phyloP scores from a whole-genome alignment of 2,113 vertebrate species.

The Cnemophilus loriae region DNA sequence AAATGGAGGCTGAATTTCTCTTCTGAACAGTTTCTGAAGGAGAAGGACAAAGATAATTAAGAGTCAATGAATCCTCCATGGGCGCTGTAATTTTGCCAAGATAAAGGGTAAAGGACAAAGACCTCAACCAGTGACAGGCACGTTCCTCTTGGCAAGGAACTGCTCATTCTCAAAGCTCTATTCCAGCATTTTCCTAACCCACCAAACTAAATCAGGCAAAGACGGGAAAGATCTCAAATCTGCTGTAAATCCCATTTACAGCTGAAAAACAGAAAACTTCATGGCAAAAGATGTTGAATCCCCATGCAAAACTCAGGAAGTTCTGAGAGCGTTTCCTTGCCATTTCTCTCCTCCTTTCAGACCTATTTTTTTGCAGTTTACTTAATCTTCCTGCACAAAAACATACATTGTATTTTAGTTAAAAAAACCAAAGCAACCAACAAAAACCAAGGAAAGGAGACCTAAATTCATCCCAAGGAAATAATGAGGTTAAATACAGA shows the following conservation, averaged over 20 bases:
- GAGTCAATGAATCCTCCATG: not conserved
- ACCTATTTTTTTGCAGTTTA: not conserved
- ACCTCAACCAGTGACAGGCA: not conserved
- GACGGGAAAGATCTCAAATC: not conserved
- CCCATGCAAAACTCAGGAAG: not conserved
- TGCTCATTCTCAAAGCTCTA: not conserved
- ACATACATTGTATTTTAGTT: not conserved
- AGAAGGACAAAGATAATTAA: not conserved
- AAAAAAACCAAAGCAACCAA: not conserved
- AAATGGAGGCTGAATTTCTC: constrained; percentile 94
- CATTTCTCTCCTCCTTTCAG: not conserved
- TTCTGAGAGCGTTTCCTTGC: not conserved
- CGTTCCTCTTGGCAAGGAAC: not conserved
- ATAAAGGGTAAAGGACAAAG: not conserved
- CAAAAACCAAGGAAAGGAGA: not conserved
- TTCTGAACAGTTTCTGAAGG: constrained; percentile 87
- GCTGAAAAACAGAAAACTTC: not conserved
- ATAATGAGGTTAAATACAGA: not conserved
- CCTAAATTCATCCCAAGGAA: not conserved
- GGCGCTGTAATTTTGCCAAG: not conserved
- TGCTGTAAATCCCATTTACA: not conserved
- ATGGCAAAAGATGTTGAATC: not conserved
- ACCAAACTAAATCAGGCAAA: not conserved
- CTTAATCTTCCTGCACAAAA: not conserved
- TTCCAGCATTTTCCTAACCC: not conserved